Evolutionary conservation across 1,140 invertebrate genomes (phyloP).

Genomic region (Trissolcus basalis): DNA sequence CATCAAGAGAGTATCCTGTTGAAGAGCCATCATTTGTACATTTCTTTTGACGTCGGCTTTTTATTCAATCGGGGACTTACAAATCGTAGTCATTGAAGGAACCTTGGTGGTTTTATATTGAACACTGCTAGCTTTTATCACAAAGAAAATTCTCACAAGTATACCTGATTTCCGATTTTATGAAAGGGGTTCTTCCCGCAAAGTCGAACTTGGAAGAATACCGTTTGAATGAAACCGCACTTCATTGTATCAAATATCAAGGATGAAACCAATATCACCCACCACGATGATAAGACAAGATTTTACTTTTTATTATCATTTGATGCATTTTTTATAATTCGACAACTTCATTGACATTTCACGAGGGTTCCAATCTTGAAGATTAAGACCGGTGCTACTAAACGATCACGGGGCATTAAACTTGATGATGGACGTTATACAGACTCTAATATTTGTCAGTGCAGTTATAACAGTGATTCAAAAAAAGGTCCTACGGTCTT

Average conservation of each 20-base stretch:
- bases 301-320: neutral
- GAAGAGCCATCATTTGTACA: conserved; percentile 6
- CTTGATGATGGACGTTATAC: conserved; percentile 2
- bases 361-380: too few relatives aligned
- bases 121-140: conserved; percentile 19
- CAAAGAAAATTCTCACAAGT: conserved; percentile 27
- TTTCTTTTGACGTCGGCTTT: conserved; percentile 20
- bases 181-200: conserved; percentile 14
- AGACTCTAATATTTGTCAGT: conserved; percentile 8
- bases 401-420: conserved; percentile 15
- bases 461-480: conserved; percentile 55
- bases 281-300: neutral
- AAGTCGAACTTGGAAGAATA: conserved; percentile 21
- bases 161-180: conserved; percentile 23
- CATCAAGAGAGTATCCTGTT: neutral
- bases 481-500: conserved; percentile 52
- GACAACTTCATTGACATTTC: too few relatives aligned
- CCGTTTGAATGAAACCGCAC: conserved; percentile 12
- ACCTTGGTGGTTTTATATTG: conserved; percentile 30
- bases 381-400: neutral
- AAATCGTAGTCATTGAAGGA: conserved; percentile 26
- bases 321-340: neutral
- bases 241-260: conserved; percentile 16
- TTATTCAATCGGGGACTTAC: conserved; percentile 14
- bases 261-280: conserved; percentile 3